Evolutionary conservation across 2,888 invertebrate genomes (phyloP), one percentile per base, ranked within the genome.

Genomic region (Teinopalpus imperialis): DNA sequence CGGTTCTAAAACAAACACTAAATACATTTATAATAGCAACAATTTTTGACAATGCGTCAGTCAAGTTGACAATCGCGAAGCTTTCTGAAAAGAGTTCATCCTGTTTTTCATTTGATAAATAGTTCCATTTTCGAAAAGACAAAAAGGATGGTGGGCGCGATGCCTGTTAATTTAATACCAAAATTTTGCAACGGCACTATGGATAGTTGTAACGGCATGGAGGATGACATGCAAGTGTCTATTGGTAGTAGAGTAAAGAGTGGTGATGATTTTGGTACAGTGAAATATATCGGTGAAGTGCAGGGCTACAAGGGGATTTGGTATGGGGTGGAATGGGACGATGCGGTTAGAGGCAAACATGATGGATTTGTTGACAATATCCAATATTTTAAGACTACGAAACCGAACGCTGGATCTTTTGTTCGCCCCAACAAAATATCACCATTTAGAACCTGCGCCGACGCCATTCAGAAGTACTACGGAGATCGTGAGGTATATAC

Each of bases 281-380:
- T 97, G 14, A 92, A 91, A 69, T 97, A 93, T 79, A 91, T 95
- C 51, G 97, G 97, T 34, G 90, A 92, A 69, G 91, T 92, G 40
- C 90, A 92, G 49, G 93, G 93, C 0, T 91, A 94, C 61, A 81
- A 90, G 45, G 95, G 95, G 29, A 70, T 87, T 18, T 98, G 98
- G 98, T 89, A 97, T 43, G 99, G 99, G 0, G 92, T 99, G n/a
- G 98, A 99, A 73, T 99, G 98, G 98, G 98, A 99, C 74, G 93
- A 97, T 63, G 90, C 92, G 1, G 80, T 86, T 3, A 90, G 98
- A 61, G 99, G 99, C 1, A 98, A 97, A 75, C 98, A 99, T 70
- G 93, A 97, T 87, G 99, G 99, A 0, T 91, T 90, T 29, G 91
- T 97, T 27, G 93, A 96, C 53, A 96, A 94, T 32, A 83, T 91